Evolutionary conservation across 2,113 vertebrate species (phyloP).

Genomic region (Solea solea): DNA sequence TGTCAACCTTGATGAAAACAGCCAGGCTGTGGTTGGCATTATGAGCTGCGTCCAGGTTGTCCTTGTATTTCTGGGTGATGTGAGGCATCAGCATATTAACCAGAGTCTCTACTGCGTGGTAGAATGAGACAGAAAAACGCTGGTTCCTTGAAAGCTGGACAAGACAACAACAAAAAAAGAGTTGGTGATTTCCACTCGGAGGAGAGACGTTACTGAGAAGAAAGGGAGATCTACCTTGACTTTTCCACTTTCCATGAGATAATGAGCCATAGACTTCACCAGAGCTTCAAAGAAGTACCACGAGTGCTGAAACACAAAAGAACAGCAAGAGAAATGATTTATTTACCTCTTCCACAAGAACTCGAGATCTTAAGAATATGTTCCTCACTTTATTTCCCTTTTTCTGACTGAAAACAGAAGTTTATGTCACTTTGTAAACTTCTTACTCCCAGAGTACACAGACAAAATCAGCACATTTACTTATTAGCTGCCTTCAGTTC

Average conservation of each 20-base stretch:
- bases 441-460: too few species aligned
- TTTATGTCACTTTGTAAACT: too few species aligned
- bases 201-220: neutral
- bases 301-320: conserved; percentile 86
- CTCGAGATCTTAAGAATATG: too few species aligned
- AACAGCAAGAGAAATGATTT: neutral
- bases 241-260: conserved; percentile 91
- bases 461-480: too few species aligned
- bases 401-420: too few species aligned
- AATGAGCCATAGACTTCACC: conserved; percentile 96
- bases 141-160: conserved; percentile 91
- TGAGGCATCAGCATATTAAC: conserved; percentile 96
- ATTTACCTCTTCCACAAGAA: too few species aligned
- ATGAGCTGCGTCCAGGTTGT: conserved; percentile 94
- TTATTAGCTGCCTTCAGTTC: too few species aligned
- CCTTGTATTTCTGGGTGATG: conserved; percentile 97
- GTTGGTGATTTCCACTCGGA: neutral
- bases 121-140: conserved; percentile 91
- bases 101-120: conserved; percentile 92
- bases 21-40: conserved; percentile 98
- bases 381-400: too few species aligned
- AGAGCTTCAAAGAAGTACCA: conserved; percentile 99
- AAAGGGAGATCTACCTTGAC: conserved; percentile 83
- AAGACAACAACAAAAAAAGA: neutral
- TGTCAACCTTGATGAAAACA: conserved; percentile 91